Base-by-base conservation (phyloP, 2,888 invertebrate species). In the Notodonta ziczac region DNA sequence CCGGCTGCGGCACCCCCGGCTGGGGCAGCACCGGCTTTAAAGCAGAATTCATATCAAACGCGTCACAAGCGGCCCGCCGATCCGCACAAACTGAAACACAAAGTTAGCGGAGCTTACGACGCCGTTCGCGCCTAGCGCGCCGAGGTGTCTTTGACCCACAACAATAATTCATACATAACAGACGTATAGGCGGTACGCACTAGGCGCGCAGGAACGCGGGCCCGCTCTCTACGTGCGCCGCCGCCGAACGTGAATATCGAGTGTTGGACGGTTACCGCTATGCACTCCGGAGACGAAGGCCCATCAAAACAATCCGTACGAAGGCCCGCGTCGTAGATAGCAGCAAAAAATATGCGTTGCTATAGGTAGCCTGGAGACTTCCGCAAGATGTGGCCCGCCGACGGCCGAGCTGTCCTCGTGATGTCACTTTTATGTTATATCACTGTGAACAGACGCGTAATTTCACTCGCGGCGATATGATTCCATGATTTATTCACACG, bases 21-120 rank as follows among this genome's bases (percentile, higher is more conserved):
- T 94, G 90, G 72, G 94, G 89, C 79, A 95, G 82, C 80, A 93
- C 94, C 84, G 95, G 94, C 89, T 95, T 95, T 87, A 95, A 86
- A 82, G 94, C 94, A 81, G 95, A 94, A 91, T 94, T 95, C 95
- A 95, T 95, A 85, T 85, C 89, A 86, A 81, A 80, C 80, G 81
- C 80, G 78, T 76, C 74, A 71, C 82, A 78, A 74, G 81, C 66
- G 67, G 68, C 68, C 73, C 72, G 73, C 56, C 71, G 64, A 62
- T 65, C 69, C 74, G 75, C 81, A 76, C 76, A 81, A 86, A 81
- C 90, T 91, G 90, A 88, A 92, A 90, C 85, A 89, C 83, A 88
- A 88, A 88, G 78, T 78, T 74, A 72, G 76, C 73, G 64, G 76
- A 81, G 78, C 82, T 89, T 82, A 87, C 76, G 76, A 81, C 76